Base-by-base conservation (phyloP, 2,888 invertebrate species). In the Platynereis dumerilii region DNA sequence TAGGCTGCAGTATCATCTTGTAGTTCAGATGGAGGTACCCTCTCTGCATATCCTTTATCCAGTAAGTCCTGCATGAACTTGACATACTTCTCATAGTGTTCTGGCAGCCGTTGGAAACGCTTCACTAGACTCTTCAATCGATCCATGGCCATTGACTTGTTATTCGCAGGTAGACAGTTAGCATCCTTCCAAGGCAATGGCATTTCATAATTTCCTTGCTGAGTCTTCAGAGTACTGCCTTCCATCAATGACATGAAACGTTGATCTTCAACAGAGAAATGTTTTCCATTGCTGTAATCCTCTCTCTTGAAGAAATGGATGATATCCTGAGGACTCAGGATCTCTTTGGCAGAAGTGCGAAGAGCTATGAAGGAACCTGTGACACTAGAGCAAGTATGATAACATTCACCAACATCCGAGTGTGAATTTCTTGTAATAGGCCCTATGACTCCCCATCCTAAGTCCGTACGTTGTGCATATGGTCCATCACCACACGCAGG, bases 401-500 rank as follows among this genome's bases (percentile, higher is more conserved):
- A n/a, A n/a, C n/a, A n/a, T n/a, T n/a, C n/a, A n/a, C n/a, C n/a
- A n/a, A n/a, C 24, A 7, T 58, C 29, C 29, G 53, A 58, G 22
- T n/a, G n/a, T n/a, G n/a, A n/a, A n/a, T n/a, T n/a, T n/a, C n/a
- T n/a, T n/a, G n/a, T n/a, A n/a, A n/a, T 60, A 3, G 20, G 52
- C 45, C 59, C 59, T 10, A 58, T 26, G 15, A 58, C 20, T 17
- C 59, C 45, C 59, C 59, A 58, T 27, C 69, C 71, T 12, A 74
- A 61, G 42, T 68, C 68, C 7, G 72, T 70, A 58, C 67, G 62
- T 7, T 65, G 63, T 12, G 56, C 70, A 66, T 59, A 72, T 1
- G 68, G 72, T 24, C 65, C 67, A 48, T 71, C 55, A 12, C 58
- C 66, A 68, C 67, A n/a, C n/a, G n/a, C n/a, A n/a, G n/a, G n/a